Base-by-base conservation (phyloP, 2,888 invertebrate genomes). In the Helobdella robusta region DNA sequence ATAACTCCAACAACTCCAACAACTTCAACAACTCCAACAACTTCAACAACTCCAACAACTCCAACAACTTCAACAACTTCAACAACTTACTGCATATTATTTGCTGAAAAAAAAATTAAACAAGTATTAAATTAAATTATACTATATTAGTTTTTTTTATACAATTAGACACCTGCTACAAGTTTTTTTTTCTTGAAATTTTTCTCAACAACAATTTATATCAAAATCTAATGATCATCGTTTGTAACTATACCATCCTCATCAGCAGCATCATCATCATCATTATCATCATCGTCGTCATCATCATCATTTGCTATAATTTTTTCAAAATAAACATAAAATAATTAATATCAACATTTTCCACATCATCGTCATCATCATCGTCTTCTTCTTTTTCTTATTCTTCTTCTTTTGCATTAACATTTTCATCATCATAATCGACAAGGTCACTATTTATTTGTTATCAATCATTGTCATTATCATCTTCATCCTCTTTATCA, bases 361-460 rank as follows among this genome's bases (percentile, higher is more conserved):
- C 30, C n/a, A 50, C 48, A 52, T 63, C 2, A 30, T 32, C 30
- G 35, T n/a, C n/a, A n/a, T n/a, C n/a, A n/a, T n/a, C n/a, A n/a
- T n/a, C n/a, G n/a, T n/a, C n/a, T n/a, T n/a, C n/a, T n/a, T n/a
- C n/a, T n/a, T n/a, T n/a, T n/a, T n/a, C n/a, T n/a, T n/a, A n/a
- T n/a, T n/a, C n/a, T n/a, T n/a, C n/a, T n/a, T n/a, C n/a, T n/a
- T n/a, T n/a, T n/a, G n/a, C n/a, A n/a, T n/a, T n/a, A n/a, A n/a
- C n/a, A 64, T 56, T 61, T 64, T 56, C 56, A 61, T 64, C 64
- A 64, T 64, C 64, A 64, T 44, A 60, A 64, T 56, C 64, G 36
- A 34, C 59, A 64, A 36, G 35, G 36, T 62, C 44, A 60, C 63
- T 40, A 61, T 64, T 28, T 6, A 64, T 40, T 35, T 64, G 35